A percentile compares a stretch with the other conserved stretches of the same genome.
Conservation (phyloP, 2,888 invertebrate genomes). For the Linyphia triangularis region DNA sequence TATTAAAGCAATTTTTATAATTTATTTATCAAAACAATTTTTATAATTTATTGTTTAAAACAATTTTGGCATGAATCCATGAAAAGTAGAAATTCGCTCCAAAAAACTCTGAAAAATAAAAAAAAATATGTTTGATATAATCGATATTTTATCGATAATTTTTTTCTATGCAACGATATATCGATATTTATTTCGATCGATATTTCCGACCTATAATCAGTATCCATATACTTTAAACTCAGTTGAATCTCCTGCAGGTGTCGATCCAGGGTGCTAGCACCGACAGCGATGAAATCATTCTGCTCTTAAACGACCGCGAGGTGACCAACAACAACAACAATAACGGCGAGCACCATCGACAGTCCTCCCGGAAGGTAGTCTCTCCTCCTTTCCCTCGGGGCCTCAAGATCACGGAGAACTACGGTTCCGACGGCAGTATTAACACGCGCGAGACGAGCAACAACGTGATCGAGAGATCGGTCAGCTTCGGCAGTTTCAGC, state of each 20-base stretch:
- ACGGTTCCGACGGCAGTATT: constrained; percentile 54
- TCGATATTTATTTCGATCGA: no score
- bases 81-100: no score
- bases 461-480: constrained; percentile 56
- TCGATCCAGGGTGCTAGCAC: constrained; percentile 70
- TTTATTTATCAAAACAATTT: no score
- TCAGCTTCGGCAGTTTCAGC: constrained; percentile 72
- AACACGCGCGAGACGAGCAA: constrained; percentile 61
- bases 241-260: constrained; percentile 15
- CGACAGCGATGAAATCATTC: constrained; percentile 71
- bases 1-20: no score
- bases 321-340: constrained; percentile 30
- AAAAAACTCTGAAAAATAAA: no score
- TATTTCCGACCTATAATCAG: no score
- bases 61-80: no score
- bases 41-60: no score
- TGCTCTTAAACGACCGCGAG: constrained; percentile 61
- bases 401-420: constrained; percentile 60
- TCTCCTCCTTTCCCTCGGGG: constrained; percentile 62
- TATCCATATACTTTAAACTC: no score
- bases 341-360: constrained; percentile 27
- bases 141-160: no score
- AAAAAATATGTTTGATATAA: no score
- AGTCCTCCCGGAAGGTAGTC: neutral
- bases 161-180: no score